Conservation (phyloP, 2,888 invertebrate genomes). For the Panopea generosa region DNA sequence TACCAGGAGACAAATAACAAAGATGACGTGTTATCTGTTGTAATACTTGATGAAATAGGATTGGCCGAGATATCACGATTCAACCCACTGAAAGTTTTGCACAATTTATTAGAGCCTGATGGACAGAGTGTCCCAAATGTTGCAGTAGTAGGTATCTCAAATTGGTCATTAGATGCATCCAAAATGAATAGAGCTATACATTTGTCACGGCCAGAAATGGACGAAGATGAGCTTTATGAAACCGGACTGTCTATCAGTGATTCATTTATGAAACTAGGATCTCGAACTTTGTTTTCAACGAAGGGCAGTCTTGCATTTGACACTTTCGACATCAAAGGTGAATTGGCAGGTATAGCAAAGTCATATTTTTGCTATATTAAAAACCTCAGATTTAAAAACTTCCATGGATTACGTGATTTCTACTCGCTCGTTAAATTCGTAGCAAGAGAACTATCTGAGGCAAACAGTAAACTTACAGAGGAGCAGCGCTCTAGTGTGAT, state of each 20-base stretch:
- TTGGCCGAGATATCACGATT: slow-evolving; percentile 68
- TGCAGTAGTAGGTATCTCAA: slow-evolving; percentile 70
- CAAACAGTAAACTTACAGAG: not conserved
- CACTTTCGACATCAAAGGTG: not conserved
- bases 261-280: not conserved
- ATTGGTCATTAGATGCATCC: slow-evolving; percentile 72
- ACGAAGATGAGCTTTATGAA: slow-evolving; percentile 53
- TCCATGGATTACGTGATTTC: slow-evolving; percentile 52
- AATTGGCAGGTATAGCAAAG: slow-evolving; percentile 12
- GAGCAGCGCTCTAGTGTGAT: not conserved
- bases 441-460: not conserved
- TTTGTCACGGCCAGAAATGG: slow-evolving; percentile 67
- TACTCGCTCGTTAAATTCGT: slow-evolving; percentile 49
- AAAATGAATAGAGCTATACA: slow-evolving; percentile 76
- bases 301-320: not conserved
- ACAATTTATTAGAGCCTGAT: slow-evolving; percentile 66
- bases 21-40: slow-evolving; percentile 66
- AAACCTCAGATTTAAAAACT: slow-evolving; percentile 14
- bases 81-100: slow-evolving; percentile 72
- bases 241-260: slow-evolving; percentile 60
- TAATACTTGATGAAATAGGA: slow-evolving; percentile 74
- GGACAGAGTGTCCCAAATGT: slow-evolving; percentile 51
- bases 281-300: not conserved
- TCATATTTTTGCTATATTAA: slow-evolving; percentile 25
- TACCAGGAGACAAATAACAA: slow-evolving; percentile 56